Conservation (phyloP, 2,888 invertebrate species). For the Eretmocerus hayati region DNA sequence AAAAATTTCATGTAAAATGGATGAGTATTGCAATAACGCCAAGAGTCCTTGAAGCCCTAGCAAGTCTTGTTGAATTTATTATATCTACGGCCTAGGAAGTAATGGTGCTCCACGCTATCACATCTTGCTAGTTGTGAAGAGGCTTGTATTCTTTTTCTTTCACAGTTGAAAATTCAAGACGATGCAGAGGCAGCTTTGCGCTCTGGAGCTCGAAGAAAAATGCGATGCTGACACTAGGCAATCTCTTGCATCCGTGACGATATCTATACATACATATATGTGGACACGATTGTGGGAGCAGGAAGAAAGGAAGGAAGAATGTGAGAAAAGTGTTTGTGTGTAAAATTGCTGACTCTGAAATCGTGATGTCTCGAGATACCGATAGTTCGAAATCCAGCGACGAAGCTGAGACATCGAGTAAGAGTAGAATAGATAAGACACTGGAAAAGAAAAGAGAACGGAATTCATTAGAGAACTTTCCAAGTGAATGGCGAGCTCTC, state of each 20-base stretch:
- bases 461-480: constrained; percentile 28
- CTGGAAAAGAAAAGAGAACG: constrained; percentile 2
- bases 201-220: not conserved
- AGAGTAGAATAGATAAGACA: not conserved
- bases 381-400: not conserved
- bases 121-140: too few species aligned
- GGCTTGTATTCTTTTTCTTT: too few species aligned
- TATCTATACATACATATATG: not conserved
- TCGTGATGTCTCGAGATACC: not conserved
- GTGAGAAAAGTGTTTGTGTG: not conserved
- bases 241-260: not conserved
- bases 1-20: too few species aligned
- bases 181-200: not conserved
- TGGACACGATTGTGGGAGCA: not conserved
- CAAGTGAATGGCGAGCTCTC: constrained; percentile 4
- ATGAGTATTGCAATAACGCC: too few species aligned
- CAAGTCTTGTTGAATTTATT: too few species aligned
- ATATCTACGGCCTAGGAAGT: too few species aligned
- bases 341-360: not conserved
- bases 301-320: not conserved
- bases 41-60: too few species aligned
- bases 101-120: too few species aligned
- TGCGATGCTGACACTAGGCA: not conserved
- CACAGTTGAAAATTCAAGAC: not conserved
- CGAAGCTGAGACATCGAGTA: not conserved